Evolutionary conservation across 1,140 invertebrate genomes (phyloP).

Genomic region (Orius insidiosus): DNA sequence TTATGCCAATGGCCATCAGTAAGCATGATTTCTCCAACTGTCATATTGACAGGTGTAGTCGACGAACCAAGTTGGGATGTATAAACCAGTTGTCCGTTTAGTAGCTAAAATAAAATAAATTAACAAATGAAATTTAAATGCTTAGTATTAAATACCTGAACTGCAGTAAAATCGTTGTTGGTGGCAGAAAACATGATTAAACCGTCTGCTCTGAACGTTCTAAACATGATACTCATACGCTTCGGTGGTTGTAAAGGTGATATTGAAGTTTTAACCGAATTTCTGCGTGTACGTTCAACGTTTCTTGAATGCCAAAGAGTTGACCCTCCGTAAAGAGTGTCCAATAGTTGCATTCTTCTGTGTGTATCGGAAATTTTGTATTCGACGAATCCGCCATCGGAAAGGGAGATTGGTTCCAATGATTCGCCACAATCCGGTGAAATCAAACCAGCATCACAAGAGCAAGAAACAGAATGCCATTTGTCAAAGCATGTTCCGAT

Average conservation of each 20-base stretch:
- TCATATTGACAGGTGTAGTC: constrained; percentile 63
- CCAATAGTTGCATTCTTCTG: constrained; percentile 63
- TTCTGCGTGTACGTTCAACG: constrained; percentile 8
- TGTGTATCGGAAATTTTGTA: constrained; percentile 70
- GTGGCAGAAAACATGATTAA: constrained; percentile 66
- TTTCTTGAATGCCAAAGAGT: constrained; percentile 37
- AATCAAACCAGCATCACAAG: constrained; percentile 44
- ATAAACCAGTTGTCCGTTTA: constrained; percentile 51
- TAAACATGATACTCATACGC: constrained; percentile 60
- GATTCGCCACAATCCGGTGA: constrained; percentile 63
- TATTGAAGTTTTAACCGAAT: constrained; percentile 3
- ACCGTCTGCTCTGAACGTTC: constrained; percentile 57
- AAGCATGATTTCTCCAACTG: constrained; percentile 29
- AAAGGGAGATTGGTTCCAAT: constrained; percentile 59
- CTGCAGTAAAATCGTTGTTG: constrained; percentile 69
- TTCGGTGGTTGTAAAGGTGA: constrained; percentile 35
- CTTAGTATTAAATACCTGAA: constrained; percentile 43
- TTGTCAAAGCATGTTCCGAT: constrained; percentile 59
- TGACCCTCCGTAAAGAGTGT: constrained; percentile 52
- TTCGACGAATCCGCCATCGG: constrained; percentile 51
- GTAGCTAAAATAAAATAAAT: constrained; percentile 26
- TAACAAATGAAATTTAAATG: not conserved
- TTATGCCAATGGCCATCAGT: constrained; percentile 77
- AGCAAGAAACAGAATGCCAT: constrained; percentile 56
- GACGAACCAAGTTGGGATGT: constrained; percentile 47